phyloP scores from a whole-genome alignment of 2,888 invertebrate species.

The Netelia inedita region DNA sequence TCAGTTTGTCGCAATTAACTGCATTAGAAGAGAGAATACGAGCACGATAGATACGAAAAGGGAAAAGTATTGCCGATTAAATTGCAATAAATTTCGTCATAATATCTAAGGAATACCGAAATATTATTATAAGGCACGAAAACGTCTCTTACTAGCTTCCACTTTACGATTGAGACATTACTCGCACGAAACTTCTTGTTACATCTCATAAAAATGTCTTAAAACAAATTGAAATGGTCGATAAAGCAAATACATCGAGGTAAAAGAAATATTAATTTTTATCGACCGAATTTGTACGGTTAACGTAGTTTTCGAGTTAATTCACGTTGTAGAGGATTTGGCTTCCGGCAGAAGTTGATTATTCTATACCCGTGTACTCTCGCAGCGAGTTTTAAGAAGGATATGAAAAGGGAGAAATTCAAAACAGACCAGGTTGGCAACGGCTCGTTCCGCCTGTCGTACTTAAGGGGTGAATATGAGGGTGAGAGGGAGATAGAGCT shows the following conservation, averaged over 20 bases:
- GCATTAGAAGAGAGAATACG: no score
- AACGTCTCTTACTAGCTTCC: no score
- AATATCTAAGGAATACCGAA: no score
- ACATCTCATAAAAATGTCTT: background rate
- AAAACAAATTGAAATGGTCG: background rate
- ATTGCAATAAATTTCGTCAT: no score
- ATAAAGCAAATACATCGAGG: background rate
- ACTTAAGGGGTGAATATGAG: slow-evolving; percentile 39
- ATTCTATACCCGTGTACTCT: slow-evolving; percentile 10
- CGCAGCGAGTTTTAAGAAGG: slow-evolving; percentile 27
- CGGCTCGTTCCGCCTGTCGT: slow-evolving; percentile 51
- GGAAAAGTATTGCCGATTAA: no score
- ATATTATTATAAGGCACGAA: no score
- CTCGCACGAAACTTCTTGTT: no score
- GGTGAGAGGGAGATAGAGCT: slow-evolving; percentile 37
- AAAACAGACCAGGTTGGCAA: slow-evolving; percentile 30
- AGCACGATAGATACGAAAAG: no score
- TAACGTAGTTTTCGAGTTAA: background rate
- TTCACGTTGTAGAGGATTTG: background rate
- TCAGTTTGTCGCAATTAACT: no score
- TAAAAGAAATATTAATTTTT: slow-evolving; percentile 1
- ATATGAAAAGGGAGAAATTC: slow-evolving; percentile 34
- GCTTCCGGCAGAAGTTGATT: background rate
- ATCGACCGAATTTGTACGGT: background rate
- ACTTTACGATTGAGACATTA: no score